These are phyloP conservation scores for Trichosurus vulpecula DNA, from an alignment of 2,797 vertebrate species.

Conservation along the genomic window DNA sequence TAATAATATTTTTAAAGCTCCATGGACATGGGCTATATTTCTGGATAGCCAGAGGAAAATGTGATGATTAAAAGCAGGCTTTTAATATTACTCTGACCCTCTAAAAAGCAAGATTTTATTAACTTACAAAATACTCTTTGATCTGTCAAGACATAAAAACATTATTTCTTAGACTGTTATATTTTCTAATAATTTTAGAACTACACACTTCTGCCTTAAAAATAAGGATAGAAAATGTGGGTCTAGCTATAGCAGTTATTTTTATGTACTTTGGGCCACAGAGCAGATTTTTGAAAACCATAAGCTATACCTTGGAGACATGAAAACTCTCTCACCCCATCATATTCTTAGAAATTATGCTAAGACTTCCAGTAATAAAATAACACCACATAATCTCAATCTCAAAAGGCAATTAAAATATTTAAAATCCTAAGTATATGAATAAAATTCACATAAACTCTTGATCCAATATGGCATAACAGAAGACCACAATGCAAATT, in stretches of 20 bases:
- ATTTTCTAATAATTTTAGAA: background rate
- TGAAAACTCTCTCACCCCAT: background rate
- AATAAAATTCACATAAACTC: background rate
- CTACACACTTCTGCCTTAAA: background rate
- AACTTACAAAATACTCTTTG: background rate
- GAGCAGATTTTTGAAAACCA: constrained; percentile 3
- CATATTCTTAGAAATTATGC: background rate
- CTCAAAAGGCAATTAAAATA: constrained; percentile 29
- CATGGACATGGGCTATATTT: background rate
- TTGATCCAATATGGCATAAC: constrained; percentile 33
- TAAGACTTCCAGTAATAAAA: background rate
- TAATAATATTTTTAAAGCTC: background rate
- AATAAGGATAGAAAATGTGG: background rate
- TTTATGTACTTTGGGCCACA: background rate
- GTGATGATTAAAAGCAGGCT: constrained; percentile 24
- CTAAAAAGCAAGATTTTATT: background rate
- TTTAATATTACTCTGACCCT: constrained; percentile 31
- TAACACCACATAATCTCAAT: background rate
- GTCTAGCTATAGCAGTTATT: background rate
- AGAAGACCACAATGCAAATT: background rate
- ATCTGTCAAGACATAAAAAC: constrained; percentile 4
- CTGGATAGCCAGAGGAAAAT: background rate
- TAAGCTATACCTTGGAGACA: background rate
- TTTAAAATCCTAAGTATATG: background rate
- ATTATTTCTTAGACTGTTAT: background rate